phyloP scores from a whole-genome alignment of 1,140 invertebrate species.

The Dreissena polymorpha region DNA sequence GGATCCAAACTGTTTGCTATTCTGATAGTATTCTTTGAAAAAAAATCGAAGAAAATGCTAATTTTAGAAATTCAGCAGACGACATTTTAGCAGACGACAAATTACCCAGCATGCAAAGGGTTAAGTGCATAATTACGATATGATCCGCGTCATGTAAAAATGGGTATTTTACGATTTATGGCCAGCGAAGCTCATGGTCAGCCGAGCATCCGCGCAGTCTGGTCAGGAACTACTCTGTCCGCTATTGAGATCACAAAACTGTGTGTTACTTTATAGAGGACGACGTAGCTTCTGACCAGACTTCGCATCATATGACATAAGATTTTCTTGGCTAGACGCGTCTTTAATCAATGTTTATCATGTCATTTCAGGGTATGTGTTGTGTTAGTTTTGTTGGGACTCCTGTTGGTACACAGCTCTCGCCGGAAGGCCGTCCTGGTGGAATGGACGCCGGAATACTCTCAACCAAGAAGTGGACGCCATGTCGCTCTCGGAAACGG shows the following conservation, averaged over 20 bases:
- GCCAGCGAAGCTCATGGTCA: background rate
- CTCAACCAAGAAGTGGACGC: background rate
- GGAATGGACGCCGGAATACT: background rate
- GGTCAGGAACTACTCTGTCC: background rate
- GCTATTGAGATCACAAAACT: background rate
- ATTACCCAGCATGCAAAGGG: no score
- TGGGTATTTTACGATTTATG: no score
- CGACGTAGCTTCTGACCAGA: background rate
- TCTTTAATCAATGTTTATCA: background rate
- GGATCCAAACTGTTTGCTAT: no score
- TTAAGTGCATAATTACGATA: no score
- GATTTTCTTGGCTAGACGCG: background rate
- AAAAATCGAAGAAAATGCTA: no score
- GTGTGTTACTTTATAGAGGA: no score
- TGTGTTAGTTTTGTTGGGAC: background rate
- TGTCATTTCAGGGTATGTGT: slow-evolving; percentile 17
- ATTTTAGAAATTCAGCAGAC: no score
- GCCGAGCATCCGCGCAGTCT: background rate
- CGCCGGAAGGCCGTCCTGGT: background rate
- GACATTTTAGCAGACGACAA: no score
- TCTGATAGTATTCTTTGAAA: no score
- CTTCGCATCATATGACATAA: background rate
- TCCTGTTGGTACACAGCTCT: slow-evolving; percentile 6
- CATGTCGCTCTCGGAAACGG: no score
- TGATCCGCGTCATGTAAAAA: no score